These are phyloP conservation scores for Abrostola tripartita DNA, from an alignment of 2,888 invertebrate genomes.

Conservation along the genomic window DNA sequence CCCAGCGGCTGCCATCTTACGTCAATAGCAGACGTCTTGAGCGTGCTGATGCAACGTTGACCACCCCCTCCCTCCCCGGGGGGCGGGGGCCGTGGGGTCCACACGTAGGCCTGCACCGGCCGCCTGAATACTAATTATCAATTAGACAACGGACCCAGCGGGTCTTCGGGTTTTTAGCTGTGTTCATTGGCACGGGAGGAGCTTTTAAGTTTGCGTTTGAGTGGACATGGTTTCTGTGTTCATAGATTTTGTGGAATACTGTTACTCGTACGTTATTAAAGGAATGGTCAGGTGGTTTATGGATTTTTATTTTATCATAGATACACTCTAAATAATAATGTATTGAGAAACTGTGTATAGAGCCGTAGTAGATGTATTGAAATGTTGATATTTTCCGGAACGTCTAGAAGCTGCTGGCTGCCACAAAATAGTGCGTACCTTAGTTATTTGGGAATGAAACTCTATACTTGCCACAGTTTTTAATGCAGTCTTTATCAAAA, in stretches of 20 bases:
- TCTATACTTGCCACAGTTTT: too few species aligned
- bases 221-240: not conserved
- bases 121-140: constrained; percentile 84
- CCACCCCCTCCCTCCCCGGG: constrained; percentile 57
- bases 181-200: constrained; percentile 3
- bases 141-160: constrained; percentile 64
- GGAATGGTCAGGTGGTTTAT: not conserved
- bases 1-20: constrained; percentile 71
- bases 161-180: constrained; percentile 34
- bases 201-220: constrained; percentile 23
- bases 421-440: too few species aligned
- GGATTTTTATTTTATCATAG: too few species aligned
- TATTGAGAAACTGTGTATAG: too few species aligned
- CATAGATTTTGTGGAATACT: not conserved
- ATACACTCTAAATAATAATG: too few species aligned
- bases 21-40: constrained; percentile 77
- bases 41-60: constrained; percentile 70
- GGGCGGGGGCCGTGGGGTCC: constrained; percentile 56
- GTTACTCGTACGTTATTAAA: not conserved
- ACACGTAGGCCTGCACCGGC: constrained; percentile 81
- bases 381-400: too few species aligned
- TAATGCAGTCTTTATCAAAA: too few species aligned
- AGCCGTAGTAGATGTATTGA: too few species aligned
- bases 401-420: too few species aligned
- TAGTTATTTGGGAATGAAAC: too few species aligned